These are phyloP conservation scores for Onychomys arenicola DNA, from an alignment of 2,797 vertebrate species.

Conservation along the genomic window DNA sequence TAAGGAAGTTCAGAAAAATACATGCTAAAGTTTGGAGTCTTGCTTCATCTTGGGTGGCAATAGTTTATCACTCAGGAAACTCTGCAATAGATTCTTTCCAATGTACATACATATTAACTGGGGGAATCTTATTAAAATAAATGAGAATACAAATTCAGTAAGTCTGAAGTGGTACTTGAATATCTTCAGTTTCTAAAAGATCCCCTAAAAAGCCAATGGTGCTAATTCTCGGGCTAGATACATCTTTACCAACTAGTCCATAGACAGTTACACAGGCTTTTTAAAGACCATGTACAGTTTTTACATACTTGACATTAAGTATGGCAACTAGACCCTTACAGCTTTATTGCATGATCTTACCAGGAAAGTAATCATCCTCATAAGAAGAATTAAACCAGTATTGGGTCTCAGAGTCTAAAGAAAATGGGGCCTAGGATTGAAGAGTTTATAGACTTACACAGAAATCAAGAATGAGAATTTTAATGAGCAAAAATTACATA, in stretches of 20 bases:
- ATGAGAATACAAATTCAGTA: constrained; percentile 9
- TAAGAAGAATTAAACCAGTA: background rate
- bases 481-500: background rate
- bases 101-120: background rate
- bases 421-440: background rate
- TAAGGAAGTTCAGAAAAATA: background rate
- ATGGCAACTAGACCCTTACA: background rate
- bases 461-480: background rate
- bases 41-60: background rate
- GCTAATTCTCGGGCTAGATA: background rate
- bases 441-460: background rate
- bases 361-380: background rate
- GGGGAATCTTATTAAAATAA: background rate
- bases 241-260: background rate
- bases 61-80: background rate
- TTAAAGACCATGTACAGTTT: background rate
- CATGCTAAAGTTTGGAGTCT: background rate
- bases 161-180: background rate
- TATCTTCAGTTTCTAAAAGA: constrained; percentile 32
- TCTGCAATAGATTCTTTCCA: background rate
- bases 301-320: background rate
- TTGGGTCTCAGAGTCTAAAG: background rate
- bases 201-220: background rate
- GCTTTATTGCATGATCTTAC: background rate
- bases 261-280: background rate